Evolutionary conservation across 2,888 invertebrate genomes (phyloP).

Genomic region (Orthosia gothica): DNA sequence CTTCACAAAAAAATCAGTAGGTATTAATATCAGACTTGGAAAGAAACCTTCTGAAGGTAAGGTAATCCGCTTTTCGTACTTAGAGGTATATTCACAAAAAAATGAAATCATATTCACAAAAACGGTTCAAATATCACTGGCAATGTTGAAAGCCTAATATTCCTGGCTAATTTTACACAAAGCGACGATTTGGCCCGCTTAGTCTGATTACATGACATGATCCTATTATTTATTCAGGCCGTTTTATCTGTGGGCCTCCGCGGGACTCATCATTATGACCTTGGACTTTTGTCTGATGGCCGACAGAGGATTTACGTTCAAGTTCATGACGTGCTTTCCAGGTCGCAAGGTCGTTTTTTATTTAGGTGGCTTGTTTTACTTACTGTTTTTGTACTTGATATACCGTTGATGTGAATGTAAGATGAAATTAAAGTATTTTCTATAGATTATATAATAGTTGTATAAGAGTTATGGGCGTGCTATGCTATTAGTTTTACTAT

Average conservation of each 20-base stretch:
- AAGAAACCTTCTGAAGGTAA: constrained; percentile 42
- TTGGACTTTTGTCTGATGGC: constrained; percentile 57
- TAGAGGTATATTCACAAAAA: constrained; percentile 50
- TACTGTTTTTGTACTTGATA: not conserved
- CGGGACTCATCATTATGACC: constrained; percentile 64
- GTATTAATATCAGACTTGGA: constrained; percentile 48
- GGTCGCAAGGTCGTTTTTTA: constrained; percentile 9
- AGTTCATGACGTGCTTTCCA: constrained; percentile 45
- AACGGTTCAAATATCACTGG: constrained; percentile 58
- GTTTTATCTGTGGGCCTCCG: constrained; percentile 63
- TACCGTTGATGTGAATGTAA: not conserved
- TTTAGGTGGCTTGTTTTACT: not conserved
- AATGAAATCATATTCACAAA: constrained; percentile 60
- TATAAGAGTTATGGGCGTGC: not conserved
- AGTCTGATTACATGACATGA: constrained; percentile 70
- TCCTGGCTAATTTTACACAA: constrained; percentile 68
- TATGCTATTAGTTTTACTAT: not conserved
- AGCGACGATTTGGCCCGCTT: constrained; percentile 69
- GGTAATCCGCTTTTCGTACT: constrained; percentile 58
- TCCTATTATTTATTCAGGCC: constrained; percentile 71
- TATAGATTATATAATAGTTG: not conserved
- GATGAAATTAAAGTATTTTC: not conserved
- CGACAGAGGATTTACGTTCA: constrained; percentile 43
- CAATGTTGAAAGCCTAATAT: constrained; percentile 65
- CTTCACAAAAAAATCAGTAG: constrained; percentile 33